Percentiles rank a stretch among this genome's conserved stretches.
Conservation (phyloP, 2,888 invertebrate species). For the Diarsia mendica region DNA sequence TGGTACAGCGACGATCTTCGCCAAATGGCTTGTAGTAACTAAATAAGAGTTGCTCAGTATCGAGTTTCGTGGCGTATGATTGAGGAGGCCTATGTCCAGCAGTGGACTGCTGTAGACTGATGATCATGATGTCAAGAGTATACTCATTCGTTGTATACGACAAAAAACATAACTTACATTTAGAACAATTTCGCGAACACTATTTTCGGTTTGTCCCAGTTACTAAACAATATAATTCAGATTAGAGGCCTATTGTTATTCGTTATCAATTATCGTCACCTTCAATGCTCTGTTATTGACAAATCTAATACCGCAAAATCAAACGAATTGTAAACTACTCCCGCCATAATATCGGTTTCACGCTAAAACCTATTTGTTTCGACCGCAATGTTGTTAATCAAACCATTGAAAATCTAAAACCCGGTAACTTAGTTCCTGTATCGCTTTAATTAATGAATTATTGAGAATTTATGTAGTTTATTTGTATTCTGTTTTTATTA, state of each 20-base stretch:
- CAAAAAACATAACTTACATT: background rate
- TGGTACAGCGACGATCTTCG: too few species aligned
- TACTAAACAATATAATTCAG: slow-evolving; percentile 19
- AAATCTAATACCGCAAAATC: slow-evolving; percentile 42
- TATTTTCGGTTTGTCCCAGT: slow-evolving; percentile 15
- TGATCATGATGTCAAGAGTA: background rate
- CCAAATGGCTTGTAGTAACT: too few species aligned
- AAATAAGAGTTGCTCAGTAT: too few species aligned
- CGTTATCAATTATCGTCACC: slow-evolving; percentile 50
- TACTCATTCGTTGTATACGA: background rate
- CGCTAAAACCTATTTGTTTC: slow-evolving; percentile 49
- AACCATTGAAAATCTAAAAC: slow-evolving; percentile 31
- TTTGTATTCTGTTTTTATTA: background rate
- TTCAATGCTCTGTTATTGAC: slow-evolving; percentile 56
- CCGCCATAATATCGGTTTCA: slow-evolving; percentile 48
- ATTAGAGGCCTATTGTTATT: slow-evolving; percentile 27
- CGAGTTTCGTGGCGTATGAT: too few species aligned
- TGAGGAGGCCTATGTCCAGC: too few species aligned
- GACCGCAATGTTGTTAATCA: slow-evolving; percentile 58
- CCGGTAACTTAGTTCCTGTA: slow-evolving; percentile 13
- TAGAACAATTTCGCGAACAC: background rate
- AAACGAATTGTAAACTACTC: slow-evolving; percentile 46
- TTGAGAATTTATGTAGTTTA: background rate
- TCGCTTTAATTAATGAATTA: background rate
- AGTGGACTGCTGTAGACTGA: too few species aligned